These are phyloP conservation scores for Diorhabda sublineata DNA, from an alignment of 1,140 invertebrate genomes.

Conservation along the genomic window DNA sequence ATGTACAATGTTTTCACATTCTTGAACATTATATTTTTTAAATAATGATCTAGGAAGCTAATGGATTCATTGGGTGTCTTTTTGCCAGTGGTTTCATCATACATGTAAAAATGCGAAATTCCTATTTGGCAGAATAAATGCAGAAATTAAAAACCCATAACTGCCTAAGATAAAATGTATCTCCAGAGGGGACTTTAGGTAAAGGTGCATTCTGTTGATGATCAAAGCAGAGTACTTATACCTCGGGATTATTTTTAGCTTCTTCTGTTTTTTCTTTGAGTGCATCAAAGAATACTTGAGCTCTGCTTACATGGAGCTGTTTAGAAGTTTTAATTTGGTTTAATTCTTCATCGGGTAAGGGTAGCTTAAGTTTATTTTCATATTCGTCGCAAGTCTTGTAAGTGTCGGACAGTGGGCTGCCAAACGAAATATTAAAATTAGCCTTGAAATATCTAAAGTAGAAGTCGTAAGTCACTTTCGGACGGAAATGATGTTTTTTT, in stretches of 20 bases:
- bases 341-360: neutral
- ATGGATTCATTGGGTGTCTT: constrained; percentile 5
- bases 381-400: too few species aligned
- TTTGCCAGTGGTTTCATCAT: constrained; percentile 15
- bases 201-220: constrained; percentile 22
- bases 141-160: constrained; percentile 25
- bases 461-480: too few species aligned
- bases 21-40: too few species aligned
- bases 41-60: too few species aligned
- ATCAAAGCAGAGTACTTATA: constrained; percentile 20
- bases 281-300: constrained; percentile 10
- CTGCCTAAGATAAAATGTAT: constrained; percentile 23
- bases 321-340: neutral
- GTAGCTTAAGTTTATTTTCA: too few species aligned
- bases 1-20: too few species aligned
- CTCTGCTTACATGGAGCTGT: constrained; percentile 10
- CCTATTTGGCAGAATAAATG: constrained; percentile 18
- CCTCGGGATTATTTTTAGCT: constrained; percentile 5
- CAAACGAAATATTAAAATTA: too few species aligned
- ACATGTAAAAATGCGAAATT: constrained; percentile 21
- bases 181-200: constrained; percentile 24
- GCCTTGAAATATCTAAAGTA: too few species aligned
- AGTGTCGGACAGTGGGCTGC: too few species aligned
- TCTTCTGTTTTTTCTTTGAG: constrained; percentile 20
- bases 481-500: too few species aligned